Evolutionary conservation across 1,140 invertebrate species (phyloP), one percentile per base, ranked within the genome.

Genomic region (Zaprionus taronus): DNA sequence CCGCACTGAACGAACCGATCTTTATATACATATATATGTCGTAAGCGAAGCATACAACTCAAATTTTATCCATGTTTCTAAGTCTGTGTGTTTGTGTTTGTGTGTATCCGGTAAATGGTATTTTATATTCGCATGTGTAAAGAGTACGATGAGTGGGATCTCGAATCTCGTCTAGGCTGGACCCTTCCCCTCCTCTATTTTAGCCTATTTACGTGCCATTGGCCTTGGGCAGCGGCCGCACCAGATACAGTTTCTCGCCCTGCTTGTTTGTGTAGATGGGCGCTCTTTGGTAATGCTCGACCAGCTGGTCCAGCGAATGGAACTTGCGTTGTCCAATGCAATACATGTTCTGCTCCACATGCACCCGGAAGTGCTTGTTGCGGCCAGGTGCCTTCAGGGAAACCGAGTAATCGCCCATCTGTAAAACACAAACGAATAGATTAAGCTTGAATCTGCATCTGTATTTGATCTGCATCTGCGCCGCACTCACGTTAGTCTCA

Each of bases 291-390:
- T 99, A 99, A 94, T 99, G 99, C 91, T 99, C 97, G 78, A 99
- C 98, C 73, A 99, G 94, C 93, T 99, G 98, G 93, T 99, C 98
- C 86, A 99, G 94, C 55, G 97, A 97, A 79, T 97, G 96, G 94
- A 99, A 99, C 94, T 98, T 98, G 89, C 99, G 96, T 94, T 99
- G 98, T 49, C 99, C 99, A 93, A 99, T 99, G 93, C 98, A 98
- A 93, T 98, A 99, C 64, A 98, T 95, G 31, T 95, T 96, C 77
- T 97, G 97, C 93, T 99, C 98, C 53, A 99, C 98, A 92, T 99
- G 98, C 75, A 99, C 98, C 91, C 99, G 96, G 94, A 99, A 99
- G 94, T 99, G 99, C 93, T 99, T 99, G 94, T 99, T 99, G 72
- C 98, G 96, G 36, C 97, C 97, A 57, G 98, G 97, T 53, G 99